phyloP scores from a whole-genome alignment of 1,140 invertebrate species.

The Cyrtorhinus lividipennis region DNA sequence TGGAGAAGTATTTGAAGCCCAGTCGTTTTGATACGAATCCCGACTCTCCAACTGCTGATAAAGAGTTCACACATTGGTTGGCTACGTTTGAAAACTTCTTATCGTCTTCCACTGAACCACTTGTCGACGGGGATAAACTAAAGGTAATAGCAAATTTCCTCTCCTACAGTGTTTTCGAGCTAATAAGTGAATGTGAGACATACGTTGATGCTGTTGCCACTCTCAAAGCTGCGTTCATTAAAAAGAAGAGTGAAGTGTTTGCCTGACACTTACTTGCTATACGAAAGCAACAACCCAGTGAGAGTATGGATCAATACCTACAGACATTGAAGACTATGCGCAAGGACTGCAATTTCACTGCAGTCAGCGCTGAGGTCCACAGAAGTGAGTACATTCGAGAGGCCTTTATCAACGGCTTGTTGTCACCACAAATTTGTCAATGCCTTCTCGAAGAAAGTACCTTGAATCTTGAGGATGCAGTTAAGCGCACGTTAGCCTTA shows the following conservation, averaged over 20 bases:
- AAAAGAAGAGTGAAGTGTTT: background rate
- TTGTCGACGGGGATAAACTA: background rate
- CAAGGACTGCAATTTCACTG: background rate
- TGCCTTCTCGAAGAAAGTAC: too few species aligned
- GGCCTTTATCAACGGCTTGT: too few species aligned
- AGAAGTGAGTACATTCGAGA: background rate
- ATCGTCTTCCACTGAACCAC: background rate
- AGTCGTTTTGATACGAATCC: background rate
- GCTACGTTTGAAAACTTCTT: slow-evolving; percentile 12
- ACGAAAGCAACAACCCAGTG: background rate
- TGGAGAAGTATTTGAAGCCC: background rate
- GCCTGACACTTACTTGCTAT: background rate
- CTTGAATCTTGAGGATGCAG: too few species aligned
- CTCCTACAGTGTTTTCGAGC: background rate
- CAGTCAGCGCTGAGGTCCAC: background rate
- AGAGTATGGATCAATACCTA: background rate
- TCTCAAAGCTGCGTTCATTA: background rate
- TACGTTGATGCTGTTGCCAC: background rate
- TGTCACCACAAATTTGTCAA: too few species aligned
- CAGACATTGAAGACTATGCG: background rate
- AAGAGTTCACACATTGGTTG: slow-evolving; percentile 8
- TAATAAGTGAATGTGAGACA: background rate
- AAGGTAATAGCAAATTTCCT: slow-evolving; percentile 5
- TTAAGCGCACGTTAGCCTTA: too few species aligned
- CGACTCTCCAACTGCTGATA: background rate